A percentile compares a stretch with the other conserved stretches of the same genome.
Evolutionary conservation across 2,888 invertebrate species (phyloP).

Genomic region (Lysandra bellargus): DNA sequence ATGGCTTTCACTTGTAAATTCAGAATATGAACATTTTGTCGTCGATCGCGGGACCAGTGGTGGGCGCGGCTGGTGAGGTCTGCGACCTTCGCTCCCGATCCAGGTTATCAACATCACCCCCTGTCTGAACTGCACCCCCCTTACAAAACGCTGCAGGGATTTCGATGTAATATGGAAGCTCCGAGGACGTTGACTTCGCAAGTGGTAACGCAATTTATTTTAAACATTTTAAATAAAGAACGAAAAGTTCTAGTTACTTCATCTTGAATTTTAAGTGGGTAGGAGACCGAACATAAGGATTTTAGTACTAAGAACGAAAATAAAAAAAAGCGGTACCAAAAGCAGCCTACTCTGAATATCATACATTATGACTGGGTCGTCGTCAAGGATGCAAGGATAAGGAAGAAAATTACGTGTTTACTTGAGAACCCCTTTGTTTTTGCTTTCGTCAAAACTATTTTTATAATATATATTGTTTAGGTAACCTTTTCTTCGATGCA

Average conservation of each 20-base stretch:
- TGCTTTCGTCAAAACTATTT: too few relatives aligned
- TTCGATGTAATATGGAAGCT: constrained; percentile 71
- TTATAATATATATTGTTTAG: too few relatives aligned
- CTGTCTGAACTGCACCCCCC: constrained; percentile 53
- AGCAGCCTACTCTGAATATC: too few relatives aligned
- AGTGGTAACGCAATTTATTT: constrained; percentile 39
- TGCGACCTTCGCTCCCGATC: constrained; percentile 74
- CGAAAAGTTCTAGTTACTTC: constrained; percentile 11
- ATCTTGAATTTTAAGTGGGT: neutral
- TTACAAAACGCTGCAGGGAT: constrained; percentile 69
- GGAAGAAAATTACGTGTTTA: too few relatives aligned
- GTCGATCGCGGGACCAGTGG: neutral
- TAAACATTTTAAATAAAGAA: constrained; percentile 28
- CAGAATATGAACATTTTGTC: neutral
- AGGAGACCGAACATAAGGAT: neutral
- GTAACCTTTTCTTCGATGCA: too few relatives aligned
- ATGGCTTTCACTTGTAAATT: neutral
- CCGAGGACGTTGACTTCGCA: constrained; percentile 70
- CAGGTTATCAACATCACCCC: constrained; percentile 75
- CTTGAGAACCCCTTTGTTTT: too few relatives aligned
- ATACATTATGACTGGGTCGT: too few relatives aligned
- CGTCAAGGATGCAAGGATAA: too few relatives aligned
- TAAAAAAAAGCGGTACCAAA: too few relatives aligned
- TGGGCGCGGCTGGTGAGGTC: constrained; percentile 72
- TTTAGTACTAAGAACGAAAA: too few relatives aligned